A percentile compares a stretch with the other conserved stretches of the same genome.
Evolutionary conservation across 2,797 vertebrate species (phyloP).

Genomic region (Malurus splendens): DNA sequence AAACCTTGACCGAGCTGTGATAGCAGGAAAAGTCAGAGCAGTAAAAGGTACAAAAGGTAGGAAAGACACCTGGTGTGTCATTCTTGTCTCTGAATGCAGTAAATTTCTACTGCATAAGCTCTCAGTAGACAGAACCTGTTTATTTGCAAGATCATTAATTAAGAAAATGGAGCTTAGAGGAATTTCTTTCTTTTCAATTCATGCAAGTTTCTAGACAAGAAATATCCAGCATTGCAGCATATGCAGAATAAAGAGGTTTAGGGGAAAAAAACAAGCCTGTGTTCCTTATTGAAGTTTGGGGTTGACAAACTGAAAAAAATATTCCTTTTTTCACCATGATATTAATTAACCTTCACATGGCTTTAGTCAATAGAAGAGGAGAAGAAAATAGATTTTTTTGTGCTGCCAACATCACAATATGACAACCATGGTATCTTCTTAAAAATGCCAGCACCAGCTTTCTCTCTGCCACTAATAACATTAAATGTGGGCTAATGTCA

Average conservation of each 20-base stretch:
- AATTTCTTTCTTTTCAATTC: background rate
- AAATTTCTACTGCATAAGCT: background rate
- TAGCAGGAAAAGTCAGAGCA: background rate
- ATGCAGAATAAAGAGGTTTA: background rate
- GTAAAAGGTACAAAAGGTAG: background rate
- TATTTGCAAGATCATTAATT: background rate
- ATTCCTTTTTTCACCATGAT: background rate
- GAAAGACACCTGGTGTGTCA: background rate
- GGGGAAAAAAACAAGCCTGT: accelerated
- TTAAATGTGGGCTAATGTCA: background rate
- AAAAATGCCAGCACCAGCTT: background rate
- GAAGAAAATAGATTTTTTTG: background rate
- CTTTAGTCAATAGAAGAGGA: background rate
- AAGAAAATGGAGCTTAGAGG: background rate
- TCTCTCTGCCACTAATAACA: background rate
- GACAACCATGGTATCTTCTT: background rate
- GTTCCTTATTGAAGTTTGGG: background rate
- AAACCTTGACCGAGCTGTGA: background rate
- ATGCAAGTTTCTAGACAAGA: background rate
- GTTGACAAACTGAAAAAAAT: background rate
- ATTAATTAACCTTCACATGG: background rate
- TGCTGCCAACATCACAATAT: background rate
- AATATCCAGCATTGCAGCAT: background rate
- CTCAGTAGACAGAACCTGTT: background rate
- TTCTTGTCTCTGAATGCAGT: background rate